Percentiles rank a stretch among this genome's conserved stretches.
Evolutionary conservation across 2,113 vertebrate genomes (phyloP).

Genomic region (Oncorhynchus mykiss): DNA sequence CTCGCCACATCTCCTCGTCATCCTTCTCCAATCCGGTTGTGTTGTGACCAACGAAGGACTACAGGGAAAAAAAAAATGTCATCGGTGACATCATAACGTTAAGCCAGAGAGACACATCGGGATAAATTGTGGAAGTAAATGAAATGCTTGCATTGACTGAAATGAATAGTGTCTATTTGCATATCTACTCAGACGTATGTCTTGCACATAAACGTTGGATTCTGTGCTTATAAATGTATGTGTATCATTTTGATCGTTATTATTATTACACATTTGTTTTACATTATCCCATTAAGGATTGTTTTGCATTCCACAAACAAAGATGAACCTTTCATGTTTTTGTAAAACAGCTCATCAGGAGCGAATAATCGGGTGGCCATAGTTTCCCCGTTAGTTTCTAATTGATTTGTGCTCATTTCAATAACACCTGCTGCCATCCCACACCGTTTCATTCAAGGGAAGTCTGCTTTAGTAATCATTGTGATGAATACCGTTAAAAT

Average conservation of each 20-base stretch:
- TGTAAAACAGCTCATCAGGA: background rate
- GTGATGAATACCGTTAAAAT: conserved; percentile 38
- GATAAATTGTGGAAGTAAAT: background rate
- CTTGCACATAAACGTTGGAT: background rate
- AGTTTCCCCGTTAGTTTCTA: background rate
- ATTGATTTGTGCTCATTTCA: conserved; percentile 40
- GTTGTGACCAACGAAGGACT: conserved; percentile 29
- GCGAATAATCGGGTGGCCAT: background rate
- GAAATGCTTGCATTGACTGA: background rate
- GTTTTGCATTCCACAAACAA: background rate
- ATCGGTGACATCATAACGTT: background rate
- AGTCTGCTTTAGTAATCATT: conserved; percentile 38
- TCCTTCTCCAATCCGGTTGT: conserved; percentile 28
- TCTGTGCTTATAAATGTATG: background rate
- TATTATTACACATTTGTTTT: background rate
- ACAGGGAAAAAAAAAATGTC: conserved; percentile 28
- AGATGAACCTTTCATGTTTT: background rate
- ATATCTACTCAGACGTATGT: background rate
- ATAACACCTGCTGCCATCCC: conserved; percentile 21
- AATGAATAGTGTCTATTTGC: background rate
- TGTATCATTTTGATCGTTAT: background rate
- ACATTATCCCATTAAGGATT: background rate
- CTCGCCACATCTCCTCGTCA: conserved; percentile 11
- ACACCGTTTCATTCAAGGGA: conserved; percentile 29
- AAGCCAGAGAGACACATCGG: background rate